These are phyloP conservation scores for Alviniconcha marisindica DNA, from an alignment of 1,140 invertebrate species.

Conservation along the genomic window DNA sequence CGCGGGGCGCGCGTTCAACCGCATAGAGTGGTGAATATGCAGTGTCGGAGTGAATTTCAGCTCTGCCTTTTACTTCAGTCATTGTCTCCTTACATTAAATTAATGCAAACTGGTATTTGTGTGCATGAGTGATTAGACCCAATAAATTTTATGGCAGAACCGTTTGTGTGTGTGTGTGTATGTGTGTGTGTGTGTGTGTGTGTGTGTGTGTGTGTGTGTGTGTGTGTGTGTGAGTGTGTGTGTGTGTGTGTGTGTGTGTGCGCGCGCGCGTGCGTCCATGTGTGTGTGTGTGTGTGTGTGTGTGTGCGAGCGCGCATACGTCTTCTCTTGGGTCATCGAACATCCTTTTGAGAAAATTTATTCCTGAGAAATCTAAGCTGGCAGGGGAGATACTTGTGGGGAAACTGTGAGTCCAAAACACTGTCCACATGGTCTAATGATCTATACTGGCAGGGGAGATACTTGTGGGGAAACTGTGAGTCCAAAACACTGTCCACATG, in stretches of 20 bases:
- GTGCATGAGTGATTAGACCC: constrained; percentile 35
- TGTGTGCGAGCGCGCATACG: too few relatives aligned
- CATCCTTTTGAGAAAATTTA: too few relatives aligned
- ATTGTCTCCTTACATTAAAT: neutral
- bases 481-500: too few relatives aligned
- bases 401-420: too few relatives aligned
- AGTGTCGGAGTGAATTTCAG: neutral
- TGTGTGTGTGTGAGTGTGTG: constrained; percentile 2
- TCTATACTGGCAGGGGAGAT: too few relatives aligned
- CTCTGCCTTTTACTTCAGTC: neutral
- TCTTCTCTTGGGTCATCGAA: too few relatives aligned
- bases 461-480: too few relatives aligned
- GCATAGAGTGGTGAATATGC: too few relatives aligned
- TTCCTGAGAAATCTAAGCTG: too few relatives aligned
- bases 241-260: neutral
- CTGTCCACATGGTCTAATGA: too few relatives aligned
- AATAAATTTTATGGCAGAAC: neutral
- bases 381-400: too few relatives aligned
- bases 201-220: constrained; percentile 5
- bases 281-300: constrained; percentile 14
- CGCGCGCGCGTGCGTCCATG: neutral
- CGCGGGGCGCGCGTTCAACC: too few relatives aligned
- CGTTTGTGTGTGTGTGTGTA: neutral
- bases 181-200: constrained; percentile 15
- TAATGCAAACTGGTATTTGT: constrained; percentile 19